phyloP scores from a whole-genome alignment of 2,888 invertebrate species.

The Eucera pruinosa region DNA sequence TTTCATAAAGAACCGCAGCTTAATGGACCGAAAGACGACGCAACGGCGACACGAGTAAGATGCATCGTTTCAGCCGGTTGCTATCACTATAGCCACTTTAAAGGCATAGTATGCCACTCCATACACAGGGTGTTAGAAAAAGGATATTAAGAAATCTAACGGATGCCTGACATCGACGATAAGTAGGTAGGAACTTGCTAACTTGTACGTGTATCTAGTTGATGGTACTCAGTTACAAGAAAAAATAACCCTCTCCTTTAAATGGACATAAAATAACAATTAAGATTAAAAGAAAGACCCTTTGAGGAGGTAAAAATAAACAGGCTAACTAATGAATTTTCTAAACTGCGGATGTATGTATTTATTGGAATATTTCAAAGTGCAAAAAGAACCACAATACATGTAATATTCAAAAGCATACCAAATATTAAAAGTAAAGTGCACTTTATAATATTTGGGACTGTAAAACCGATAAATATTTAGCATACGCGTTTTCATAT shows the following conservation, averaged over 20 bases:
- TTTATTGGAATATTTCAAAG: no score
- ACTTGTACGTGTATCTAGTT: background rate
- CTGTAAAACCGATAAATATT: no score
- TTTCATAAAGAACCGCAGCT: constrained; percentile 46
- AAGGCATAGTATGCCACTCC: background rate
- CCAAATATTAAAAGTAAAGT: no score
- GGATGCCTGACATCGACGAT: background rate
- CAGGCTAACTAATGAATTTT: no score
- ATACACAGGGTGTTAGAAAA: background rate
- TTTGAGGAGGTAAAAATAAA: no score
- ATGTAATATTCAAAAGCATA: no score
- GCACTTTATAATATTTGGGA: no score
- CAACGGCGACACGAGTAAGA: constrained; percentile 55
- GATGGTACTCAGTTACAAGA: background rate
- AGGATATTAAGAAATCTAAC: background rate
- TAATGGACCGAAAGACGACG: constrained; percentile 59
- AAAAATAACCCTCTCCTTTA: background rate
- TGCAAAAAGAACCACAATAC: no score
- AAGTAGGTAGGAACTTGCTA: background rate
- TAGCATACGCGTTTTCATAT: no score
- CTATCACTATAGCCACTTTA: constrained; percentile 20
- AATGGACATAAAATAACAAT: no score
- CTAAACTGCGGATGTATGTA: no score
- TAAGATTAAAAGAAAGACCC: no score
- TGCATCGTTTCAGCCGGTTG: constrained; percentile 36